phyloP scores from a whole-genome alignment of 2,888 invertebrate species.

The Caenorhabditis sp. region DNA sequence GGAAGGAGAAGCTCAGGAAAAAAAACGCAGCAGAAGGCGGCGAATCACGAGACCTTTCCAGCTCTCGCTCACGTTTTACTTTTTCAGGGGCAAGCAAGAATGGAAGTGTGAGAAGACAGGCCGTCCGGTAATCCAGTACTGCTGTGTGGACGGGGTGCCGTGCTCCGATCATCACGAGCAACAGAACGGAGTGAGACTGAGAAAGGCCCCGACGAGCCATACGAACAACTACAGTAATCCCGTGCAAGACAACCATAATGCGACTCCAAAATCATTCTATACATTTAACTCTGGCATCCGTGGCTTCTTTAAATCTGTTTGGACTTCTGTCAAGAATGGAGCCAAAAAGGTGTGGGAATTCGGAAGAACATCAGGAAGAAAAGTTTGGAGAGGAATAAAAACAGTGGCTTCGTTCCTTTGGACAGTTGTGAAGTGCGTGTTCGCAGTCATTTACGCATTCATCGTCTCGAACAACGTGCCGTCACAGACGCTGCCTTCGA shows the following conservation, averaged over 20 bases:
- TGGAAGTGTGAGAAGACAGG: constrained; percentile 64
- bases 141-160: constrained; percentile 56
- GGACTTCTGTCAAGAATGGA: constrained; percentile 19
- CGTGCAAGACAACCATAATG: constrained; percentile 34
- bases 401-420: constrained; percentile 18
- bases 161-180: constrained; percentile 28
- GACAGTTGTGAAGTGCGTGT: constrained; percentile 34
- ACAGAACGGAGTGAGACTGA: constrained; percentile 36
- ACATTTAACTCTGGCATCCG: constrained; percentile 42
- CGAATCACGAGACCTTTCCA: background rate
- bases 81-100: constrained; percentile 64
- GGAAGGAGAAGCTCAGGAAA: constrained; percentile 5
- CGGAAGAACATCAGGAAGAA: constrained; percentile 12
- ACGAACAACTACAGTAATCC: constrained; percentile 38
- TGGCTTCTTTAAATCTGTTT: constrained; percentile 38
- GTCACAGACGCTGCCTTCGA: constrained; percentile 59
- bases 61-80: background rate
- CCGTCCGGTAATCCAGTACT: constrained; percentile 44
- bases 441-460: constrained; percentile 39
- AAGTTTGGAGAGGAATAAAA: constrained; percentile 28
- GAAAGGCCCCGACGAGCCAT: constrained; percentile 2
- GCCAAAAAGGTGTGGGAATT: constrained; percentile 27
- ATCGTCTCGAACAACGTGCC: constrained; percentile 51
- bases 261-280: constrained; percentile 49
- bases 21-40: no score